Conservation (phyloP, 1,140 invertebrate species). For the Hyphantria cunea region DNA sequence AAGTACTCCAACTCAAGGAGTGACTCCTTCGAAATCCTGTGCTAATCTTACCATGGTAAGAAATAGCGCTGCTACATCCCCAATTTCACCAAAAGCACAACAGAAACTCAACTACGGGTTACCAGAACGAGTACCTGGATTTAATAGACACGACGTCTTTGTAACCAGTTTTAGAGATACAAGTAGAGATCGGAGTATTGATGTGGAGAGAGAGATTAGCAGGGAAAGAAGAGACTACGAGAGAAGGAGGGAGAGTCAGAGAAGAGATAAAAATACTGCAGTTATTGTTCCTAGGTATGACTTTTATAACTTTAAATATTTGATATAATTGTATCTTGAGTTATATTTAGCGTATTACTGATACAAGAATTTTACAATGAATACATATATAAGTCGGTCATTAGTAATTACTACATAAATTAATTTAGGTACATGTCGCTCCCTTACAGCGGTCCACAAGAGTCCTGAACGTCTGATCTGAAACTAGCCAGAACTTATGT, state of each 20-base stretch:
- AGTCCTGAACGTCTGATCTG: too few species aligned
- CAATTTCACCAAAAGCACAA: constrained; percentile 79
- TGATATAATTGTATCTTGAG: background rate
- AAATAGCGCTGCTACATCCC: constrained; percentile 51
- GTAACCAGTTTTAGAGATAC: constrained; percentile 68
- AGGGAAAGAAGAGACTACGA: constrained; percentile 52
- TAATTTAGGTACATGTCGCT: too few species aligned
- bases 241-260: constrained; percentile 42
- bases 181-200: constrained; percentile 65
- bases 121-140: constrained; percentile 41
- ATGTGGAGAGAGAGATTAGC: constrained; percentile 61
- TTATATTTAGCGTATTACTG: too few species aligned
- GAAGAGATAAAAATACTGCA: constrained; percentile 70
- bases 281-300: constrained; percentile 76
- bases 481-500: too few species aligned
- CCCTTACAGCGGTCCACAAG: too few species aligned
- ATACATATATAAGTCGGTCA: too few species aligned
- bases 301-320: background rate
- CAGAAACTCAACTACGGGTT: constrained; percentile 82
- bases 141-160: constrained; percentile 66
- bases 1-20: constrained; percentile 69
- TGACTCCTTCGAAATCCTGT: constrained; percentile 74
- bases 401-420: too few species aligned
- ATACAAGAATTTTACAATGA: too few species aligned
- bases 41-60: constrained; percentile 64